These are phyloP conservation scores for Spinibarbus caldwelli DNA, from an alignment of 2,797 vertebrate species.

Conservation along the genomic window DNA sequence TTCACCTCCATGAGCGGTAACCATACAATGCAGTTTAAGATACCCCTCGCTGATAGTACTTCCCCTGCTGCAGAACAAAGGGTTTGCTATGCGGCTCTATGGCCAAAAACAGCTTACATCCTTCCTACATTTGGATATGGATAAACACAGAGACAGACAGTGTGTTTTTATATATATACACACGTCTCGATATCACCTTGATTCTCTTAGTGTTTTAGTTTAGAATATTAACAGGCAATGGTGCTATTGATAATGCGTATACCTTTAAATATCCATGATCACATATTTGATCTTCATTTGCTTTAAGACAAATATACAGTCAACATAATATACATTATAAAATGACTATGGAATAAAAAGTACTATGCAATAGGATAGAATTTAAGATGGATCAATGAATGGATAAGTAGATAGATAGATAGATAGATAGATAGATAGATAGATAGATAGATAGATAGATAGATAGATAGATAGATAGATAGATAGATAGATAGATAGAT, in stretches of 20 bases:
- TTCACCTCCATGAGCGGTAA: constrained; percentile 69
- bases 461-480: background rate
- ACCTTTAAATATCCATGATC: background rate
- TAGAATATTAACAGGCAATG: constrained; percentile 68
- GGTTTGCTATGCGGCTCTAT: constrained; percentile 69
- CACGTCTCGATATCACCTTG: constrained; percentile 64
- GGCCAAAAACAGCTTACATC: constrained; percentile 82
- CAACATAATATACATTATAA: background rate
- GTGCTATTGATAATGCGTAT: background rate
- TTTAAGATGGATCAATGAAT: background rate
- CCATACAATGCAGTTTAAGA: constrained; percentile 79
- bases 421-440: background rate
- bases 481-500: background rate
- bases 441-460: background rate
- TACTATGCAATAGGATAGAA: background rate
- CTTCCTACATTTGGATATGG: constrained; percentile 78
- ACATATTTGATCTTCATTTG: background rate
- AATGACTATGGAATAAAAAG: background rate
- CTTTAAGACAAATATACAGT: background rate
- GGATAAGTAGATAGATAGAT: background rate
- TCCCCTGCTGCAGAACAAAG: constrained; percentile 79
- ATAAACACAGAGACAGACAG: constrained; percentile 79
- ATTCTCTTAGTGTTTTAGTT: constrained; percentile 72
- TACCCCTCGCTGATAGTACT: constrained; percentile 76
- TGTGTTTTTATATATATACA: constrained; percentile 76